Evolutionary conservation across 2,797 vertebrate species (phyloP).

Genomic region (Lemur catta): DNA sequence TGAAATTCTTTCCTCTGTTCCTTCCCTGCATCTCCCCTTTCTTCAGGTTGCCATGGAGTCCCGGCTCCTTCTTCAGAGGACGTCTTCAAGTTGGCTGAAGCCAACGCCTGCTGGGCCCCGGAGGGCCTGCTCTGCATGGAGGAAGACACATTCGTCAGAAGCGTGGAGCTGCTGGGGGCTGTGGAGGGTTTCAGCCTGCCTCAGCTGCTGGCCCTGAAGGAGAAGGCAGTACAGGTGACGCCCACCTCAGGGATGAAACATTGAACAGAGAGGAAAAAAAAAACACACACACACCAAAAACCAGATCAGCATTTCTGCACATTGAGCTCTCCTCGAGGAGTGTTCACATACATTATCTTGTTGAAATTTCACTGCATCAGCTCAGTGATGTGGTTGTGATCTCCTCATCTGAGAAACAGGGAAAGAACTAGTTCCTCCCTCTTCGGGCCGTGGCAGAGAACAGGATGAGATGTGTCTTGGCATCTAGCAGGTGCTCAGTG

Average conservation of each 20-base stretch:
- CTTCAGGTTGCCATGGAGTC: slow-evolving; percentile 81
- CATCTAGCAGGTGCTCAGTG: background rate
- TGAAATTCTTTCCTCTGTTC: background rate
- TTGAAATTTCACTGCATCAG: background rate
- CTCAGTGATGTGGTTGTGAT: background rate
- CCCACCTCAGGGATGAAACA: background rate
- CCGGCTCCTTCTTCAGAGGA: slow-evolving; percentile 80
- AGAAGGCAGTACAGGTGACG: slow-evolving; percentile 86
- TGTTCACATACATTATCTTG: background rate
- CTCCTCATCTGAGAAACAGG: background rate
- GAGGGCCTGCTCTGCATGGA: slow-evolving; percentile 84
- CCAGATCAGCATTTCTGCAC: fast-evolving
- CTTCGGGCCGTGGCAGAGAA: background rate
- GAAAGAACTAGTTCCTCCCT: background rate
- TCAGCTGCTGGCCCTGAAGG: slow-evolving; percentile 85
- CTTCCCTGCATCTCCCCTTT: background rate
- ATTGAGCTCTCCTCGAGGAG: fast-evolving
- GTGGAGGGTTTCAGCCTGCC: slow-evolving; percentile 77
- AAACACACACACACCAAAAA: background rate
- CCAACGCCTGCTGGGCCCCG: slow-evolving; percentile 85
- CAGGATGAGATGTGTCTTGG: background rate
- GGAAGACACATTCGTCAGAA: slow-evolving; percentile 79
- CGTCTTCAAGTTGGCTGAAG: slow-evolving; percentile 83
- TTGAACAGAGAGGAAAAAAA: background rate
- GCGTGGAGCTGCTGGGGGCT: slow-evolving; percentile 84